Percentiles rank a stretch among this genome's conserved stretches.
These are phyloP conservation scores for Platycnemis pennipes DNA, from an alignment of 2,888 invertebrate species.

Conservation along the genomic window DNA sequence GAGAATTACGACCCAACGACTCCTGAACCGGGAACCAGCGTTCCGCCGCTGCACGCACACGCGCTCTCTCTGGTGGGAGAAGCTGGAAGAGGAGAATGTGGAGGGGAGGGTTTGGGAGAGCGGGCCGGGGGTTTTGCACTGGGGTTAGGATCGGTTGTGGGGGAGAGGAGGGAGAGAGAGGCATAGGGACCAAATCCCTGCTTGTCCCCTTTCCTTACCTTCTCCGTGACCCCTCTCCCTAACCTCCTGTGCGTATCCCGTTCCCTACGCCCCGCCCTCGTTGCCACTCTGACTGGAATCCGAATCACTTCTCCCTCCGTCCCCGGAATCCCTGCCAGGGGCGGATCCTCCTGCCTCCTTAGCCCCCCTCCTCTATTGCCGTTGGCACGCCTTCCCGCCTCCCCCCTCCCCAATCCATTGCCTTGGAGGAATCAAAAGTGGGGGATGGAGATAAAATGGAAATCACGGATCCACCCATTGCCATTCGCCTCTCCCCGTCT, in stretches of 20 bases:
- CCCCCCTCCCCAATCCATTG: slow-evolving; percentile 28
- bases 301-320: slow-evolving; percentile 19
- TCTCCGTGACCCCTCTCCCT: slow-evolving; percentile 11
- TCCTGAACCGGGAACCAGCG: not conserved
- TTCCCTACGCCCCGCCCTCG: not conserved
- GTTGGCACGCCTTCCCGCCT: slow-evolving; percentile 23
- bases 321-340: not conserved
- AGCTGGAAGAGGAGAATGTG: not conserved
- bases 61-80: not conserved
- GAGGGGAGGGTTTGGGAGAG: not conserved
- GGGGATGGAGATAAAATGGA: slow-evolving; percentile 43
- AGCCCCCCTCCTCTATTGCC: not conserved
- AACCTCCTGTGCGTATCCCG: not conserved
- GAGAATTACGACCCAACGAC: slow-evolving; percentile 31
- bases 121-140: not conserved
- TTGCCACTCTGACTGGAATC: slow-evolving; percentile 31
- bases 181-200: not conserved
- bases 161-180: not conserved
- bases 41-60: not conserved
- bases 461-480: slow-evolving; percentile 26
- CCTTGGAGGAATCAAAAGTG: slow-evolving; percentile 13
- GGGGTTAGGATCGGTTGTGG: slow-evolving; percentile 13
- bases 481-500: not conserved
- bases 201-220: not conserved
- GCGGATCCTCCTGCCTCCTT: not conserved